Base-by-base conservation (phyloP, 2,113 vertebrate species). In the Paracanthobrama guichenoti region DNA sequence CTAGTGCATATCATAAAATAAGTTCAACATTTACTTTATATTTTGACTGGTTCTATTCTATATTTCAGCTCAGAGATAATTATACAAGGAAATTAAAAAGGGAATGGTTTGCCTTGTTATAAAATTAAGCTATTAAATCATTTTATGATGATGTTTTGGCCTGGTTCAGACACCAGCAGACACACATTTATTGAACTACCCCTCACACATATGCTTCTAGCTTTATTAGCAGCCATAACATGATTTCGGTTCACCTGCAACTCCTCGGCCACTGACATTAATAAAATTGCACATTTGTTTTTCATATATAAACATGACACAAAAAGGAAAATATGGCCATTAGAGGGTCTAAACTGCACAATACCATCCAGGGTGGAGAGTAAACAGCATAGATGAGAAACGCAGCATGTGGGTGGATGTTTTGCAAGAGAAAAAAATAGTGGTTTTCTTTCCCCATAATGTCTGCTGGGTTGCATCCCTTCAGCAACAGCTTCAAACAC, bases 251-350 rank as follows among this genome's bases (percentile, higher is more conserved):
- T 11, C 80, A 82, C 3, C 66, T 57, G 13, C 31, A 35, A 42
- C 22, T 82, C 64, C 22, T 42, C 28, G 57, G 46, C 26, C 72
- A 59, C 82, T 74, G 13, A 39, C 76, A 57, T 57, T 72, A 79
- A 82, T 85, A 78, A 75, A 82, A 71, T 14, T 44, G 26, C 26
- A 16, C 48, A 16, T 67, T 26, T 81, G 66, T 55, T 9, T 80
- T 66, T 69, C 59, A 28, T 75, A 18, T 57, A 57, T 46, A 74
- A 80, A 67, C 62, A 84, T 60, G n/a, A 46, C 84, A 46, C 50
- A 55, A 60, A 75, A 86, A 85, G 18, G 22, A n/a, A 80, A 83
- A 80, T 83, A 59, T 69, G 35, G 35, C 57, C 75, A 77, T 85
- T 80, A 87, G 67, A 59, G 48, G 77, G 78, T 44, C 50, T 31